Evolutionary conservation across 2,113 vertebrate genomes (phyloP).

Genomic region (Cynopterus brachyotis): DNA sequence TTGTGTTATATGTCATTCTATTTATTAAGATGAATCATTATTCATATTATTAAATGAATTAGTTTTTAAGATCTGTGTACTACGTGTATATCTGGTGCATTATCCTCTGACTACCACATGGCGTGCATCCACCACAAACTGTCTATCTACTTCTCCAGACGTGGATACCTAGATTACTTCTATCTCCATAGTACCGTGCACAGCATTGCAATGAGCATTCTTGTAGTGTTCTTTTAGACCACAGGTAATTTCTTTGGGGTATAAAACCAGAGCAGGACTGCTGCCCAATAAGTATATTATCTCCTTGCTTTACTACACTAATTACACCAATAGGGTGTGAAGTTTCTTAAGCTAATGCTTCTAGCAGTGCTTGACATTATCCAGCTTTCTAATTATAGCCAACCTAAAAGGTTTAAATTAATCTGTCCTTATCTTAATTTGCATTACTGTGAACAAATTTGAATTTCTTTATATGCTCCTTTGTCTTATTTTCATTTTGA

Average conservation of each 20-base stretch:
- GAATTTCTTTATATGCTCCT: not conserved
- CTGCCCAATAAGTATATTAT: not conserved
- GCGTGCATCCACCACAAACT: rapidly evolving
- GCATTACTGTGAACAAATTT: not conserved
- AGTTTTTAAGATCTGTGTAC: not conserved
- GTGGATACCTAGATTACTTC: rapidly evolving
- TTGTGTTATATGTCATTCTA: not conserved
- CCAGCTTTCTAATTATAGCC: not conserved
- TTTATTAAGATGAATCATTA: not conserved
- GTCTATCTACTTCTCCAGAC: not conserved
- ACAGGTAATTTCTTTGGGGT: not conserved
- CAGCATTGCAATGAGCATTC: not conserved
- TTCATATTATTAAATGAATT: not conserved
- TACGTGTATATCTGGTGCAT: not conserved
- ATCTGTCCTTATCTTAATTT: not conserved
- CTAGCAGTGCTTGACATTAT: not conserved
- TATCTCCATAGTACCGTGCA: not conserved
- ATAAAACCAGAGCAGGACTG: not conserved
- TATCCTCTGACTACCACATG: not conserved
- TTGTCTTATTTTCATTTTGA: not conserved
- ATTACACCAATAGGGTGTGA: not conserved
- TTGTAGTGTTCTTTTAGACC: not conserved
- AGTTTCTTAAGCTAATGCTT: not conserved
- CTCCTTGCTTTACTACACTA: not conserved
- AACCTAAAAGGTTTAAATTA: not conserved